These are phyloP conservation scores for Eubucco bourcierii DNA, from an alignment of 2,113 vertebrate species.

Conservation along the genomic window DNA sequence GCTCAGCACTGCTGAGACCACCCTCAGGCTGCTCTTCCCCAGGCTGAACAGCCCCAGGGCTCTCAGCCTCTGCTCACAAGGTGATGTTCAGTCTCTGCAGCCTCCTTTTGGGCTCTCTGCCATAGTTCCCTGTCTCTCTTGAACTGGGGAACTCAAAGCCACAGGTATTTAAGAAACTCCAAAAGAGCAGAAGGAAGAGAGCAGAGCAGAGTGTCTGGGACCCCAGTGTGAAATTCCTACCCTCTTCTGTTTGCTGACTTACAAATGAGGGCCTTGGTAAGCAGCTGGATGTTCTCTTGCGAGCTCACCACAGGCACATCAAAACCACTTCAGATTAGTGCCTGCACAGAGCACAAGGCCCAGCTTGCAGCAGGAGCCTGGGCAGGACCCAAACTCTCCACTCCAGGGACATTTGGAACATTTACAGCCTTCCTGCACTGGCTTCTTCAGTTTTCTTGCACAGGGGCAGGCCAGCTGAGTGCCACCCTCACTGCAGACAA, in stretches of 20 bases:
- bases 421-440: background rate
- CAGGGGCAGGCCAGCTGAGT: background rate
- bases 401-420: background rate
- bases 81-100: too few species aligned
- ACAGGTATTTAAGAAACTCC: background rate
- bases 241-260: background rate
- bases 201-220: accelerated
- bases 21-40: too few species aligned
- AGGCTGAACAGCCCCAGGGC: too few species aligned
- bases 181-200: background rate
- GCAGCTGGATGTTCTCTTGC: background rate
- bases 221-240: background rate
- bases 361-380: background rate
- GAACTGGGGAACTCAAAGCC: too few species aligned
- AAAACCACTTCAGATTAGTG: background rate
- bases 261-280: background rate
- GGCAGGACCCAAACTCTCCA: background rate
- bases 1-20: too few species aligned
- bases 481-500: background rate
- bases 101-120: too few species aligned
- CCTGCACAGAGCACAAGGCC: background rate
- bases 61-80: too few species aligned
- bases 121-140: too few species aligned
- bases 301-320: background rate
- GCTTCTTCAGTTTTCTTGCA: background rate